Conservation (phyloP, 2,888 invertebrate genomes). For the Catocala nupta region DNA sequence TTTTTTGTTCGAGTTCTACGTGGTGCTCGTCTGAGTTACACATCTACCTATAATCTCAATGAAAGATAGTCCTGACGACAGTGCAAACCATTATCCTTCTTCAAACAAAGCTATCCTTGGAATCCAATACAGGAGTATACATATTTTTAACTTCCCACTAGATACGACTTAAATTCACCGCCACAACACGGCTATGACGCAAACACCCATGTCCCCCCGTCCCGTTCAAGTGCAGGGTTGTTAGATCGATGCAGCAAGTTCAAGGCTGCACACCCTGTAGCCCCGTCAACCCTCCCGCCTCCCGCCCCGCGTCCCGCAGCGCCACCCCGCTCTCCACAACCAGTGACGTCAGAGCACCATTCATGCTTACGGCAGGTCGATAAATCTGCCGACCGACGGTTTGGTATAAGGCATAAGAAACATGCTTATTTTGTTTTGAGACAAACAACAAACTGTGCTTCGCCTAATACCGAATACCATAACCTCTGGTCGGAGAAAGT, state of each 20-base stretch:
- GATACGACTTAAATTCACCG: slow-evolving; percentile 5
- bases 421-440: no score
- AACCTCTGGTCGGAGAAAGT: no score
- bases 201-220: slow-evolving; percentile 19
- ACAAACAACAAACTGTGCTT: no score
- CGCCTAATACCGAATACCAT: no score
- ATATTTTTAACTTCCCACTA: not conserved
- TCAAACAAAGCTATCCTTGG: no score
- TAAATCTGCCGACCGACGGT: slow-evolving; percentile 35
- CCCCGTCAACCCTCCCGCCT: slow-evolving; percentile 32
- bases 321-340: slow-evolving; percentile 14
- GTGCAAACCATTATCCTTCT: no score
- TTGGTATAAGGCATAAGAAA: slow-evolving; percentile 27
- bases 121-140: no score
- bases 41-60: no score
- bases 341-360: slow-evolving; percentile 69
- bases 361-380: slow-evolving; percentile 66
- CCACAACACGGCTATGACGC: slow-evolving; percentile 23
- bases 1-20: no score
- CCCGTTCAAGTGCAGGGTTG: slow-evolving; percentile 58
- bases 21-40: no score
- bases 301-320: slow-evolving; percentile 15
- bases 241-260: slow-evolving; percentile 61
- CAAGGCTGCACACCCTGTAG: slow-evolving; percentile 52
- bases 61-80: no score